Evolutionary conservation across 2,888 invertebrate species (phyloP), one percentile per base, ranked within the genome.

Genomic region (Trissoscelio sp.): DNA sequence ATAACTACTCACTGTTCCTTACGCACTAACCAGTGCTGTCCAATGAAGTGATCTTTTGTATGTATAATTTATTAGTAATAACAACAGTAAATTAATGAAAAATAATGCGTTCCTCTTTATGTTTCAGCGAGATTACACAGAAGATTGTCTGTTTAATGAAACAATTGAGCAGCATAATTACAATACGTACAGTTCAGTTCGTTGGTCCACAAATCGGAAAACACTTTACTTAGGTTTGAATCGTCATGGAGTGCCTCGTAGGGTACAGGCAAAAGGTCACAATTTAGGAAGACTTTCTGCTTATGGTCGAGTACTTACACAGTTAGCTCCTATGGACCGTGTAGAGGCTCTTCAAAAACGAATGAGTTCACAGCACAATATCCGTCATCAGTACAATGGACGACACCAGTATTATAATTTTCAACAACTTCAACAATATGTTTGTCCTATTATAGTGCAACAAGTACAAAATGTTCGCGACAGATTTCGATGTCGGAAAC

Each of bases 91-190:
- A n/a, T n/a, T n/a, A n/a, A 28, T 28, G 28, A 6, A 28, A 5
- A 28, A 5, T 28, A 3, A 28, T 28, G 28, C 28, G 34, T 34
- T 2, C n/a, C n/a, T 9, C 7, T 16, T 46, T 74, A 7, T 62
- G 18, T 96, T 95, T 88, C 96, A 97, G 96, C 95, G 94, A 93
- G 95, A 95, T 92, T 96, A 95, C 93, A 95, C 95, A 90, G 93
- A 93, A 87, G 95, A 96, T 89, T 97, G 97, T 93, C 94, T 96
- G 91, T 96, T 97, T 94, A 96, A 96, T 92, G 97, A 97, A 93
- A 95, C 94, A 91, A 95, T 96, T 92, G 96, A 95, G 92, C 94
- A 95, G 92, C 95, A 96, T 92, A 95, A 96, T 91, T 97, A 96
- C 93, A 97, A 96, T 92, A 96, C 96, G 75, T 97, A 97, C 92